Conservation (phyloP, 37 sponge, comb jelly and placozoan genomes). For the Theonella swinhoei region DNA sequence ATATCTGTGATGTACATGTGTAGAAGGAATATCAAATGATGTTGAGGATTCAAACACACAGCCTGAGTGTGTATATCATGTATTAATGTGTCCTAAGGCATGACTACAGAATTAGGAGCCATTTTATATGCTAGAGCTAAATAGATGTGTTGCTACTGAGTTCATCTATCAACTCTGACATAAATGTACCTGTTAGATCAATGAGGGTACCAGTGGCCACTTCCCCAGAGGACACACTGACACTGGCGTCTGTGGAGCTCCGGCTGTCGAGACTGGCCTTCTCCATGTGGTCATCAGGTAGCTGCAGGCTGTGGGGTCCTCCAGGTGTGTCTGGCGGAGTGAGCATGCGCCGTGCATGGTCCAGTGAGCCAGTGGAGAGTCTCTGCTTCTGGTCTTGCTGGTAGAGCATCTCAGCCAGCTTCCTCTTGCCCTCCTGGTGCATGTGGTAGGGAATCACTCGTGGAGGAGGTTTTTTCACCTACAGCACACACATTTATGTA, state of each 20-base stretch:
- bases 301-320: neutral
- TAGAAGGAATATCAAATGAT: no score
- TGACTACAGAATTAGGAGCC: no score
- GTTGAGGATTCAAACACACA: no score
- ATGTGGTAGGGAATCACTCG: conserved; percentile 59
- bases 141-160: no score
- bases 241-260: conserved; percentile 29
- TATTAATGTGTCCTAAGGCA: no score
- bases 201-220: conserved; percentile 55
- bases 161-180: no score
- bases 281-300: conserved; percentile 35
- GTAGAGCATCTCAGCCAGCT: conserved; percentile 37
- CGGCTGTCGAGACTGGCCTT: conserved; percentile 33
- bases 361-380: neutral
- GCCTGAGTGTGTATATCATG: no score
- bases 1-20: no score
- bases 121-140: no score
- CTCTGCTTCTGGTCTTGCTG: conserved; percentile 25
- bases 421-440: conserved; percentile 55
- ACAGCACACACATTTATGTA: neutral
- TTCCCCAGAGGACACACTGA: conserved; percentile 7
- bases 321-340: conserved; percentile 36
- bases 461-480: conserved; percentile 33
- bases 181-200: conserved; percentile 23
- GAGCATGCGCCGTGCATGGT: neutral